These are phyloP conservation scores for Neoaliturus tenellus DNA, from an alignment of 2,888 invertebrate species.

Conservation along the genomic window DNA sequence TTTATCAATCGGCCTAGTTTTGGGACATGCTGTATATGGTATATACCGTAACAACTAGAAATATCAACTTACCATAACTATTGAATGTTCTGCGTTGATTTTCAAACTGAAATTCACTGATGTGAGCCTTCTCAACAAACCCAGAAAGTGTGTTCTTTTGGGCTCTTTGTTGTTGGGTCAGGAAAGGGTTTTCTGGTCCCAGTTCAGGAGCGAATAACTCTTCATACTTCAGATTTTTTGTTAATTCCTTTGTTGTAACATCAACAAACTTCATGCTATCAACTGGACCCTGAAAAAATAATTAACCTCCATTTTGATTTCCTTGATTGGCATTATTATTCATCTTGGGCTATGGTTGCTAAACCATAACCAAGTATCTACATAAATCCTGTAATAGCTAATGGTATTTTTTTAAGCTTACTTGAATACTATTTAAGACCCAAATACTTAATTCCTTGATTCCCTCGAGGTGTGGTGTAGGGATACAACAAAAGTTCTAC, in stretches of 20 bases:
- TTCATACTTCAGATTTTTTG: slow-evolving; percentile 95
- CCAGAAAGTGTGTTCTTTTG: slow-evolving; percentile 95
- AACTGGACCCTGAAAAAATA: slow-evolving; percentile 78
- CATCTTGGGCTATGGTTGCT: too few relatives aligned
- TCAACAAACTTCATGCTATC: slow-evolving; percentile 85
- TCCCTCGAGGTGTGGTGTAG: too few relatives aligned
- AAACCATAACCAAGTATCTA: too few relatives aligned
- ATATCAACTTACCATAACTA: slow-evolving; percentile 82
- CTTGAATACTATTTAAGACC: too few relatives aligned
- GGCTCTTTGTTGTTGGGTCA: slow-evolving; percentile 92
- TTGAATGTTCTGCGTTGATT: slow-evolving; percentile 96
- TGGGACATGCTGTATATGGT: too few relatives aligned
- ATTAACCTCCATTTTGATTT: too few relatives aligned
- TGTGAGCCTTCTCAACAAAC: slow-evolving; percentile 95
- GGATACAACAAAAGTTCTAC: too few relatives aligned
- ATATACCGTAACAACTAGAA: neutral
- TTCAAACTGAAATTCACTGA: slow-evolving; percentile 98
- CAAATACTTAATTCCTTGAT: too few relatives aligned
- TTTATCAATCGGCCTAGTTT: too few relatives aligned
- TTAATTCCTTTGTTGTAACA: slow-evolving; percentile 87
- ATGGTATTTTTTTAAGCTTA: too few relatives aligned
- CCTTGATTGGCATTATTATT: too few relatives aligned
- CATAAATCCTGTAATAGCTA: too few relatives aligned
- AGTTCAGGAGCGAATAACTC: slow-evolving; percentile 94
- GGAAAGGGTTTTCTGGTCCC: slow-evolving; percentile 96